Evolutionary conservation across 2,888 invertebrate species (phyloP).

Genomic region (Trichopoda pennipes): DNA sequence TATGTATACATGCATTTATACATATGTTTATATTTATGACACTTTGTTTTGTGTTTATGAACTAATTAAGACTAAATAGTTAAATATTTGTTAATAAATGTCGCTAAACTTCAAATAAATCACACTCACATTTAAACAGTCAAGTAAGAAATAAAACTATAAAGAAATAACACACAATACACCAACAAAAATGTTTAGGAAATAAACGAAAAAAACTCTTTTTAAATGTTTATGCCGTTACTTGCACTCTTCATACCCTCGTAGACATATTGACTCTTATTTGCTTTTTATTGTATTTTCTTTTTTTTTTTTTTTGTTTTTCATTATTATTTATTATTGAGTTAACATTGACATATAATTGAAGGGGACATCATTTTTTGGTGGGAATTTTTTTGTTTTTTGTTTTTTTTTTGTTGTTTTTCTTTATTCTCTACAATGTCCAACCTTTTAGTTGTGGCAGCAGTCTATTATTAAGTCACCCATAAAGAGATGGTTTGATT

Average conservation of each 20-base stretch:
- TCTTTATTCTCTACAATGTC: not conserved
- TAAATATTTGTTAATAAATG: constrained; percentile 76
- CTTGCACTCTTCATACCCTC: not conserved
- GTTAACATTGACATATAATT: too few relatives aligned
- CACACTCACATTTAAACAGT: constrained; percentile 19
- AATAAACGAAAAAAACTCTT: constrained; percentile 24
- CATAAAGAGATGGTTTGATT: not conserved
- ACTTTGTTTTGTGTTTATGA: constrained; percentile 70
- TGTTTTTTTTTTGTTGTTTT: too few relatives aligned
- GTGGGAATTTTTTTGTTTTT: not conserved
- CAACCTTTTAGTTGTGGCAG: not conserved
- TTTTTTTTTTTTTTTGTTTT: too few relatives aligned
- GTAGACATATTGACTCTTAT: constrained; percentile 67
- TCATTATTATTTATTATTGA: not conserved
- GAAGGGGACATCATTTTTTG: too few relatives aligned
- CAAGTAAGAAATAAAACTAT: constrained; percentile 22
- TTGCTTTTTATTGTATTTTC: too few relatives aligned
- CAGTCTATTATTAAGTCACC: constrained; percentile 3
- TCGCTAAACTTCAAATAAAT: constrained; percentile 70
- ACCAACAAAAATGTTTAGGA: constrained; percentile 29
- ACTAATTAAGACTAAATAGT: constrained; percentile 79
- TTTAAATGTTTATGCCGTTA: constrained; percentile 7
- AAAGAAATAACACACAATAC: not conserved
- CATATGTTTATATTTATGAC: constrained; percentile 28
- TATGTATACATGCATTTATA: not conserved